A percentile compares a stretch with the other conserved stretches of the same genome.
Conservation (phyloP, 2,888 invertebrate genomes). For the Troides aeacus region DNA sequence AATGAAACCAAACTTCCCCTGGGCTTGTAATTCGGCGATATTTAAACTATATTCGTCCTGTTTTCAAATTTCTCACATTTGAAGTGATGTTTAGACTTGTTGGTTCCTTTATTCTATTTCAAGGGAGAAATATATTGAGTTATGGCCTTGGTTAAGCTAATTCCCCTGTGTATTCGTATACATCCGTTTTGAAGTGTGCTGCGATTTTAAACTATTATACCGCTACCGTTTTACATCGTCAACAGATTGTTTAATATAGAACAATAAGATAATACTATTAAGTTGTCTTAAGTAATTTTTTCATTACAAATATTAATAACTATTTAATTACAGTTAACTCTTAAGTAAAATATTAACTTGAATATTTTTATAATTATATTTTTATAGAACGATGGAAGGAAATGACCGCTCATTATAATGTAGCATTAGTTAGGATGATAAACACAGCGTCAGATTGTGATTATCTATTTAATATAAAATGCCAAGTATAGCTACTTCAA, state of each 20-base stretch:
- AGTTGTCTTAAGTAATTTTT: not conserved
- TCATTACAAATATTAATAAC: too few relatives aligned
- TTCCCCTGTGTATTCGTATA: slow-evolving; percentile 64
- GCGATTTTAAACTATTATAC: slow-evolving; percentile 48
- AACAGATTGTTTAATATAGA: slow-evolving; percentile 9
- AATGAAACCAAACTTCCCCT: not conserved
- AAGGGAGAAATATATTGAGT: slow-evolving; percentile 60
- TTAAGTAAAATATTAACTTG: too few relatives aligned
- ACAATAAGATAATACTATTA: not conserved
- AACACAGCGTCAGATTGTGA: too few relatives aligned
- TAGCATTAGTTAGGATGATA: too few relatives aligned
- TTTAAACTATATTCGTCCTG: slow-evolving; percentile 1
- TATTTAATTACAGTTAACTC: too few relatives aligned
- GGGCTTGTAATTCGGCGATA: not conserved
- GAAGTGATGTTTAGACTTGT: slow-evolving; percentile 55
- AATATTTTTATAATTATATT: too few relatives aligned
- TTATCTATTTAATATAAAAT: too few relatives aligned
- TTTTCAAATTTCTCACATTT: slow-evolving; percentile 27
- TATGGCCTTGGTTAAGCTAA: slow-evolving; percentile 54
- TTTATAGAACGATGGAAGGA: too few relatives aligned
- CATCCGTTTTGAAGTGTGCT: slow-evolving; percentile 69
- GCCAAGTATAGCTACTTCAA: too few relatives aligned
- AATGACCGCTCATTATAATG: too few relatives aligned
- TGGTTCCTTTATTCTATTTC: slow-evolving; percentile 62
- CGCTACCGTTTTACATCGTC: slow-evolving; percentile 16